A percentile compares a stretch with the other conserved stretches of the same genome.
Evolutionary conservation across 1,140 invertebrate species (phyloP).

Genomic region (Geopemphigus sp.): DNA sequence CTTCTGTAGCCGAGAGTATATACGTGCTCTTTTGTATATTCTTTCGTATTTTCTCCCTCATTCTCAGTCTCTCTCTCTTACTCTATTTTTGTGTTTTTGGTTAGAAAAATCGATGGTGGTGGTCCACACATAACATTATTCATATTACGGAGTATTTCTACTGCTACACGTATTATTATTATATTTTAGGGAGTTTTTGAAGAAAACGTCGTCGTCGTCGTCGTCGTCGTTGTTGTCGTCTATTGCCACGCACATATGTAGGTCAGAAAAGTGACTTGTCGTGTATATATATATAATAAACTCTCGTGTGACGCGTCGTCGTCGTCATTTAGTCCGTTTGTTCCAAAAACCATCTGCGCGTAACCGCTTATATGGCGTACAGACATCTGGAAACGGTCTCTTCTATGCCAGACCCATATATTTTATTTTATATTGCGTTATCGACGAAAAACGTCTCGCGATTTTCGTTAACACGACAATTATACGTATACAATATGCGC

Average conservation of each 20-base stretch:
- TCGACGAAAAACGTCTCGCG: not conserved
- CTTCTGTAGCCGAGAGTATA: not conserved
- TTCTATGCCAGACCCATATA: not conserved
- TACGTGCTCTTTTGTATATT: not conserved
- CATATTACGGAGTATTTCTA: not conserved
- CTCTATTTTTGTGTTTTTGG: not conserved
- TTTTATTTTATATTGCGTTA: not conserved
- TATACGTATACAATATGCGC: not conserved
- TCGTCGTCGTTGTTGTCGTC: too few relatives aligned
- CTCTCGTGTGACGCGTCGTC: not conserved
- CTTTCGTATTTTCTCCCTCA: not conserved
- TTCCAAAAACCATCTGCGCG: slow-evolving; percentile 27
- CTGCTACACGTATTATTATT: slow-evolving; percentile 12
- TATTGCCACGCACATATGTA: slow-evolving; percentile 30
- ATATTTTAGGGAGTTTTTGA: slow-evolving; percentile 5
- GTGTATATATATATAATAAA: slow-evolving; percentile 13
- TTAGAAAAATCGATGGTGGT: not conserved
- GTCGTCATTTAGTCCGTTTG: slow-evolving; percentile 28
- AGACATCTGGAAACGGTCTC: slow-evolving; percentile 41
- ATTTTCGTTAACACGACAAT: slow-evolving; percentile 16
- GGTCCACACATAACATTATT: not conserved
- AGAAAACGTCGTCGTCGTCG: not conserved
- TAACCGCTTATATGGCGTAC: not conserved
- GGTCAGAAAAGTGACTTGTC: slow-evolving; percentile 29
- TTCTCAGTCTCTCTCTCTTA: too few relatives aligned